Base-by-base conservation (phyloP, 2,888 invertebrate species). In the Perizoma affinitatum region DNA sequence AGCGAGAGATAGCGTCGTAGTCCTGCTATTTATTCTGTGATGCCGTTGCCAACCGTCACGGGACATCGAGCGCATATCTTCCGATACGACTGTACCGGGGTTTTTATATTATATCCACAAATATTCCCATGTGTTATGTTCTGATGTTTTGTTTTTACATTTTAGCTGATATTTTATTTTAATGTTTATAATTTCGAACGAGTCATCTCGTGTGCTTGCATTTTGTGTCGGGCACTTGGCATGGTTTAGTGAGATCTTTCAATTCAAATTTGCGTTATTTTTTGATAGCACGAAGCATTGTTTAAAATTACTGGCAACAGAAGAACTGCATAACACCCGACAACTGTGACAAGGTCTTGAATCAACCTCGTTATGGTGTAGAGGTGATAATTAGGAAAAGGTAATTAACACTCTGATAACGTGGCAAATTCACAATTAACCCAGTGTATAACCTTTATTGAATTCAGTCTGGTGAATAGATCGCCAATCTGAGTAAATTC, bases 261-360 rank as follows among this genome's bases (percentile, higher is more conserved):
- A 43, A 41, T 44, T 40, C 10, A n/a, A 43, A 35, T 35, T 6
- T 42, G 38, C 38, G 45, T 46, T 33, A 6, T 6, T 5, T 40
- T 55, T 52, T 42, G 45, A 57, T 41, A 49, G 52, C 43, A 48
- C 47, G 34, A 40, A 10, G 10, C 55, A 51, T 60, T 45, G 11
- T 7, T 22, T 46, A 42, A 35, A 52, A 63, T 67, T 65, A 68
- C 69, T 71, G 74, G 72, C 73, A 63, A 65, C 62, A 66, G 64
- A 45, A 49, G 43, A 58, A 45, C 46, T 47, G 54, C 34, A 47
- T 11, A 41, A 44, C 54, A 41, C 46, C 10, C 48, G 45, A 41
- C 38, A 61, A 57, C 40, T 54, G 46, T 48, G 33, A 52, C 52
- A 63, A 63, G 62, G 54, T 58, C 43, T 47, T 40, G 34, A 44